Evolutionary conservation across 1,140 invertebrate genomes (phyloP), one percentile per base, ranked within the genome.

Genomic region (Danaus melanippus): DNA sequence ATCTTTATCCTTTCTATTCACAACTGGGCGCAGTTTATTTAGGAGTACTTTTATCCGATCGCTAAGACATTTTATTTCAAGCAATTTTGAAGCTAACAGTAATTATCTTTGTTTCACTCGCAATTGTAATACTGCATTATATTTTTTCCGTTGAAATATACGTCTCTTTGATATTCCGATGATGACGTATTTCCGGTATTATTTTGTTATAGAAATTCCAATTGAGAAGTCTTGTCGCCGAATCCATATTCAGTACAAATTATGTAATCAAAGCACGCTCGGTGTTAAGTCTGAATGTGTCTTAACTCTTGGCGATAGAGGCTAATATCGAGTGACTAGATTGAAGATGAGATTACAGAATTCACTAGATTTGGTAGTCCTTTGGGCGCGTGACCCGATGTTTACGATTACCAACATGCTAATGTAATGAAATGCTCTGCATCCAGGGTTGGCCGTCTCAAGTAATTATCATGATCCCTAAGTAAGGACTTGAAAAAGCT

Each of bases 1-100:
- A 76, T 76, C 72, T 76, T 76, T 70, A 77, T 74, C 72, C 72
- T 67, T 67, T 73, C 67, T 75, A 76, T 78, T 77, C 69, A 64
- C 63, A 59, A 53, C 58, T 66, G 58, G 51, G 57, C 56, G 65
- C 67, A 69, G 62, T 71, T 76, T 78, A 78, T 74, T 74, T 71
- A 76, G 61, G 53, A 58, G 49, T 60, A 39, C 11, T 43, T 50
- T 41, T 40, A 50, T 41, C 21, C 21, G 21, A 32, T 32, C 21
- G 7, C 21, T 32, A 32, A 32, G 5, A 32, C 6, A 32, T 32
- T 32, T 32, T 7, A 32, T 3, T 32, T 32, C 21, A 32, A 15
- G 5, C 6, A 32, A 32, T 21, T 2, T 21, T 21, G 5, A 21
- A 21, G 1, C 1, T 21, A 1, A 32, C 21, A 7, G 7, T 7